Evolutionary conservation across 2,888 invertebrate species (phyloP).

Genomic region (Agonopterix arenella): DNA sequence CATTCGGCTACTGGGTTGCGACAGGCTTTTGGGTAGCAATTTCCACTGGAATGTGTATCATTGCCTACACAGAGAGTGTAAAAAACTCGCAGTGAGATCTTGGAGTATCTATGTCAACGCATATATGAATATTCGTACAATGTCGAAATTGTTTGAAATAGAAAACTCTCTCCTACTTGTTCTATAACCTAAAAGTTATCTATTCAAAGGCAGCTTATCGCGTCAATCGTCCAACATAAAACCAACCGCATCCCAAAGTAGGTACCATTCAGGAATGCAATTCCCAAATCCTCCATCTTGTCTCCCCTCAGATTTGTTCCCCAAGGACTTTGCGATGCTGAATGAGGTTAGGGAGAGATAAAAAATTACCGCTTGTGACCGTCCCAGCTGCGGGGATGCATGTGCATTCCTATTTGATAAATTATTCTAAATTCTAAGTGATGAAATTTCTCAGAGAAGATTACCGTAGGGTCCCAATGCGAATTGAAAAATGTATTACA

Average conservation of each 20-base stretch:
- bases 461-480: constrained; percentile 22
- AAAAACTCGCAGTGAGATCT: too few species aligned
- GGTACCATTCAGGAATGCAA: constrained; percentile 37
- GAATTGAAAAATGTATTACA: too few species aligned
- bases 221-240: constrained; percentile 31
- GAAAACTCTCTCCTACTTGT: too few species aligned
- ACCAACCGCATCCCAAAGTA: constrained; percentile 8
- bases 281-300: constrained; percentile 18
- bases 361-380: constrained; percentile 57
- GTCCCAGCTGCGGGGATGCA: constrained; percentile 60
- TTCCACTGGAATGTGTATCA: too few species aligned
- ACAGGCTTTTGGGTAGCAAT: too few species aligned
- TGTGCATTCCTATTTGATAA: constrained; percentile 68
- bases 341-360: constrained; percentile 46
- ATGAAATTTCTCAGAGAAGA: constrained; percentile 51
- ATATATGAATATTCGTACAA: too few species aligned
- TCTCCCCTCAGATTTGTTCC: constrained; percentile 49
- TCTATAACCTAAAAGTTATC: too few species aligned
- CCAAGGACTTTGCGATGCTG: constrained; percentile 45
- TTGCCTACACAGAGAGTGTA: too few species aligned
- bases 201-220: constrained; percentile 16
- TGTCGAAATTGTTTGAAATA: too few species aligned
- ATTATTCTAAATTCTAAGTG: constrained; percentile 60
- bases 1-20: too few species aligned
- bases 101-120: too few species aligned